These are phyloP conservation scores for Maniola hyperantus DNA, from an alignment of 2,888 invertebrate species.

Conservation along the genomic window DNA sequence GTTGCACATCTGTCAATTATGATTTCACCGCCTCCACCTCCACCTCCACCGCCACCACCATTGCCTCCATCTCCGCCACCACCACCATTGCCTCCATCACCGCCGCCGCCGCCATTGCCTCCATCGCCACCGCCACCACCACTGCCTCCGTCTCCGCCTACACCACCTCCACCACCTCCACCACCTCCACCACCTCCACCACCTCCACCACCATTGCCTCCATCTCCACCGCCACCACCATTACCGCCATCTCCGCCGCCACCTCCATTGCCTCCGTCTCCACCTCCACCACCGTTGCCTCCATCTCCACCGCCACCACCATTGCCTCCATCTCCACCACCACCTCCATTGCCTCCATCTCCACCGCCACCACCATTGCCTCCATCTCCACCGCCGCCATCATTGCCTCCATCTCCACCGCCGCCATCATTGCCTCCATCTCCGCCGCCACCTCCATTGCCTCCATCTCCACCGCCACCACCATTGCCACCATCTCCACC, in stretches of 20 bases:
- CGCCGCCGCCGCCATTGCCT: constrained; percentile 23
- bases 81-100: constrained; percentile 18
- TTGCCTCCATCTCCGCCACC: constrained; percentile 37
- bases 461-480: constrained; percentile 15
- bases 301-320: constrained; percentile 12
- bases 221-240: constrained; percentile 9
- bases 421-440: constrained; percentile 21
- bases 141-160: constrained; percentile 34
- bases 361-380: constrained; percentile 22
- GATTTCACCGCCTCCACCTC: constrained; percentile 26
- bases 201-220: constrained; percentile 25
- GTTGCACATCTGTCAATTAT: constrained; percentile 45
- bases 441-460: constrained; percentile 19
- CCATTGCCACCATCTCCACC: background rate
- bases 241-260: constrained; percentile 25
- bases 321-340: constrained; percentile 13
- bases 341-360: constrained; percentile 7
- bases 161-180: constrained; percentile 18
- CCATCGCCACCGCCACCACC: constrained; percentile 17
- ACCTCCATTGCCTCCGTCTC: constrained; percentile 19
- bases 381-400: constrained; percentile 27
- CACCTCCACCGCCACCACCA: constrained; percentile 25
- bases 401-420: constrained; percentile 24
- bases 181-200: constrained; percentile 18
- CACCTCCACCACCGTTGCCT: constrained; percentile 14